Percentiles rank a stretch among this genome's conserved stretches.
phyloP scores from a whole-genome alignment of 2,888 invertebrate genomes.

The Brachypalpus laphriformis region DNA sequence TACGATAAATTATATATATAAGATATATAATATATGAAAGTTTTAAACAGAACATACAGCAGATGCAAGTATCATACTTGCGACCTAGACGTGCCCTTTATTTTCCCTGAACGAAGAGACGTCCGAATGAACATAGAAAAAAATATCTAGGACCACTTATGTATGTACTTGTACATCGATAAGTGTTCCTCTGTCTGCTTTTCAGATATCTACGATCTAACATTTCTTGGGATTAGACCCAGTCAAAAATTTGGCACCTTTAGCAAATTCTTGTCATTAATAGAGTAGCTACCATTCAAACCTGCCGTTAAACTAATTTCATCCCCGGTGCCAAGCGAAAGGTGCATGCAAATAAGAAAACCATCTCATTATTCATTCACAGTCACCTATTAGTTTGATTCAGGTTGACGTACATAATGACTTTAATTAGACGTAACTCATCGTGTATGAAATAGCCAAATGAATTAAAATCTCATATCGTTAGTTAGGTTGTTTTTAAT shows the following conservation, averaged over 20 bases:
- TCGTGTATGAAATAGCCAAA: conserved; percentile 16
- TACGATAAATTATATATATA: no score
- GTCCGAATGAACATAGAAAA: no score
- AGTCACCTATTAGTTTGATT: conserved; percentile 60
- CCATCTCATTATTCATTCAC: conserved; percentile 8
- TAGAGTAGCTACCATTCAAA: background rate
- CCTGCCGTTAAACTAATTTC: background rate
- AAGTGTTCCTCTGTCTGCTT: background rate
- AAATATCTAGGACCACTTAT: no score
- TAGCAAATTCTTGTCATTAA: background rate
- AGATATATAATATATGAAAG: no score
- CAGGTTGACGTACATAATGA: conserved; percentile 58
- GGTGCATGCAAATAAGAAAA: conserved; percentile 7
- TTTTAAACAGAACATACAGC: no score
- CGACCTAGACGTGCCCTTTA: no score
- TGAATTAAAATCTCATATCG: conserved; percentile 68
- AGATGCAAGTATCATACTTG: no score
- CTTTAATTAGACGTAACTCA: conserved; percentile 33
- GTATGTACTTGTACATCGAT: no score
- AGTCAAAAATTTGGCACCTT: background rate
- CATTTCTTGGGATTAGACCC: no score
- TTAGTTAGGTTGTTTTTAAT: conserved; percentile 40
- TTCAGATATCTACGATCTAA: background rate
- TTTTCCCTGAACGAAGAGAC: no score
- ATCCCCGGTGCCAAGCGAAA: background rate